A percentile compares a stretch with the other conserved stretches of the same genome.
These are phyloP conservation scores for Heliconius himera DNA, from an alignment of 1,140 invertebrate species.

Conservation along the genomic window DNA sequence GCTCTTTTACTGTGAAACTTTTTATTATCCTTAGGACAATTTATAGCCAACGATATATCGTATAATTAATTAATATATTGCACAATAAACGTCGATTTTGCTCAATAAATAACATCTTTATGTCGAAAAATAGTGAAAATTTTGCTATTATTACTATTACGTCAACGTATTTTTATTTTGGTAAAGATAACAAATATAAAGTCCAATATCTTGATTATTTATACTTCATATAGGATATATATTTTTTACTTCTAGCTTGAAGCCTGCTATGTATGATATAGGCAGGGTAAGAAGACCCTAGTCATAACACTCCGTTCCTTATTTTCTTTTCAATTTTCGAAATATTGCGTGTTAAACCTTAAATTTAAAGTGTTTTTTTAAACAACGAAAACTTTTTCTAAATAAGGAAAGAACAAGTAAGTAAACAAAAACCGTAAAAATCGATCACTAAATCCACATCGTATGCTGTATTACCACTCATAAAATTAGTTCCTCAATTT, in stretches of 20 bases:
- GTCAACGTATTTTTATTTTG: not conserved
- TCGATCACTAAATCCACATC: conserved; percentile 15
- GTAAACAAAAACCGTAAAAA: not conserved
- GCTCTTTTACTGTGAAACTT: conserved; percentile 27
- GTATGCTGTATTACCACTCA: not conserved
- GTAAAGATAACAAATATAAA: not conserved
- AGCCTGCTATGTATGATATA: not conserved
- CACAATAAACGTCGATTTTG: conserved; percentile 12
- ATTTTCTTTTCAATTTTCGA: too few species aligned
- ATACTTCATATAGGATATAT: too few species aligned
- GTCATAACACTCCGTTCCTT: not conserved
- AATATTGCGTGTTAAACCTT: too few species aligned
- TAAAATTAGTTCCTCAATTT: conserved; percentile 42
- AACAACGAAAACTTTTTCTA: too few species aligned
- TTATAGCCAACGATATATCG: conserved; percentile 23
- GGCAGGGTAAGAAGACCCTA: not conserved
- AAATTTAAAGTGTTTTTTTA: too few species aligned
- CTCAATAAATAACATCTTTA: not conserved
- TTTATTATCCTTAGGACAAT: conserved; percentile 9
- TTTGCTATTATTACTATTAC: not conserved
- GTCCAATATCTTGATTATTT: too few species aligned
- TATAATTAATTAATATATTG: conserved; percentile 15
- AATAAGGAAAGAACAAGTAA: too few species aligned
- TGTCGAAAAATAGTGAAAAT: not conserved
- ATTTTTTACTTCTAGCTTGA: too few species aligned